phyloP scores from a whole-genome alignment of 2,797 vertebrate genomes.

The Cephalopachus bancanus region DNA sequence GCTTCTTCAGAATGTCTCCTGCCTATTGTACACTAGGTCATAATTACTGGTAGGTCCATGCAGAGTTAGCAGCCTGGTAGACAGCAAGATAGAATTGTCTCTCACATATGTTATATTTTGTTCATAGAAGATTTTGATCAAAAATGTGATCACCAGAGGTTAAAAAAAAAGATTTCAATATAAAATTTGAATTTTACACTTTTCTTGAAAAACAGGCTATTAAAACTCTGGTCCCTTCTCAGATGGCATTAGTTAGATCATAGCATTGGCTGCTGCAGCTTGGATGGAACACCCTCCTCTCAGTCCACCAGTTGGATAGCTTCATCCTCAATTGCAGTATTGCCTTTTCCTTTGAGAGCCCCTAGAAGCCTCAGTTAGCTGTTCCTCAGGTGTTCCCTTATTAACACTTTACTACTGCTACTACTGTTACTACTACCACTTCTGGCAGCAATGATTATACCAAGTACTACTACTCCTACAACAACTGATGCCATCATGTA shows the following conservation, averaged over 20 bases:
- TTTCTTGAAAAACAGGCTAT: neutral
- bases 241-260: neutral
- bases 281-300: neutral
- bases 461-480: neutral
- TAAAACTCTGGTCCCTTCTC: neutral
- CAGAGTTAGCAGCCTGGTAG: neutral
- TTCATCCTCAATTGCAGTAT: neutral
- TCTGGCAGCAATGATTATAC: neutral
- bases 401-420: neutral
- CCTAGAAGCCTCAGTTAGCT: neutral
- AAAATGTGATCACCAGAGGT: neutral
- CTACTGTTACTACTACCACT: neutral
- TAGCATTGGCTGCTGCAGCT: neutral
- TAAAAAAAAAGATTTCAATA: constrained; percentile 3
- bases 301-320: neutral
- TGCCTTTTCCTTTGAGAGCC: neutral
- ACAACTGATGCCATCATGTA: neutral
- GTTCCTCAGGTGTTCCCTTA: neutral
- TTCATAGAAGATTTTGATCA: neutral
- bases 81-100: neutral
- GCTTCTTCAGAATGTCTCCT: neutral
- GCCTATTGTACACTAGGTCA: neutral
- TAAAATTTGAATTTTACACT: constrained; percentile 47
- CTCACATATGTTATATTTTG: neutral
- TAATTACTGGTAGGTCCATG: neutral